phyloP scores from a whole-genome alignment of 2,797 vertebrate genomes.

The Eupleurogrammus muticus region DNA sequence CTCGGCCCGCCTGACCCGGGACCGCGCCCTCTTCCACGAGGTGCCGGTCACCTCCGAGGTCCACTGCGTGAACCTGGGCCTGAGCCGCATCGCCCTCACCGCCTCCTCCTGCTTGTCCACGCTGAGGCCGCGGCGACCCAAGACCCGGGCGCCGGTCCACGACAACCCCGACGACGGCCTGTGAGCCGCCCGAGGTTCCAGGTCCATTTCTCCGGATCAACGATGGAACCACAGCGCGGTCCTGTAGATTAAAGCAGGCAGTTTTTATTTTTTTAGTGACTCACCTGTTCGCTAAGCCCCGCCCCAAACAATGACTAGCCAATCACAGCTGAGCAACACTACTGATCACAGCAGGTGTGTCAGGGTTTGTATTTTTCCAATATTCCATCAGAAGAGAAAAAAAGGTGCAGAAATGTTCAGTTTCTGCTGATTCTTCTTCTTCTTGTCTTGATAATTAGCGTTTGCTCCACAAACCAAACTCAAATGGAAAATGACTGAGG shows the following conservation, averaged over 20 bases:
- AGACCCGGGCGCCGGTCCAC: conserved; percentile 50
- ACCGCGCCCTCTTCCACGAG: conserved; percentile 87
- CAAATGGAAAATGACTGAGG: too few relatives aligned
- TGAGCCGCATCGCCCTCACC: conserved; percentile 84
- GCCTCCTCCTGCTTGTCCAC: conserved; percentile 78
- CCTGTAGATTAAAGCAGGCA: neutral
- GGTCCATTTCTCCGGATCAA: too few relatives aligned
- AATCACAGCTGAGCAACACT: neutral
- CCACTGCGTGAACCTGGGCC: conserved; percentile 84
- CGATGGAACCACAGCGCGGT: too few relatives aligned
- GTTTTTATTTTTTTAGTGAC: neutral
- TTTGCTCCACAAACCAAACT: too few relatives aligned
- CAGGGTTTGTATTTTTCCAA: too few relatives aligned
- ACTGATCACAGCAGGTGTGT: too few relatives aligned
- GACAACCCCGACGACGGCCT: conserved; percentile 73
- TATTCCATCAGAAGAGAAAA: too few relatives aligned
- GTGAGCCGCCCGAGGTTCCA: conserved; percentile 35
- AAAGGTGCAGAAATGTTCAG: too few relatives aligned
- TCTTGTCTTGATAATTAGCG: neutral
- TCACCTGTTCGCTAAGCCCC: neutral
- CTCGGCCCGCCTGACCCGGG: conserved; percentile 60
- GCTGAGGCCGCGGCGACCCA: conserved; percentile 65
- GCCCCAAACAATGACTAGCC: neutral
- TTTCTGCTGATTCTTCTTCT: too few relatives aligned
- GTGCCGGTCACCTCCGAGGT: conserved; percentile 87